Evolutionary conservation across 37 sponge, comb jelly and placozoan genomes (phyloP), one percentile per base, ranked within the genome.

Genomic region (Tethya wilhelma): DNA sequence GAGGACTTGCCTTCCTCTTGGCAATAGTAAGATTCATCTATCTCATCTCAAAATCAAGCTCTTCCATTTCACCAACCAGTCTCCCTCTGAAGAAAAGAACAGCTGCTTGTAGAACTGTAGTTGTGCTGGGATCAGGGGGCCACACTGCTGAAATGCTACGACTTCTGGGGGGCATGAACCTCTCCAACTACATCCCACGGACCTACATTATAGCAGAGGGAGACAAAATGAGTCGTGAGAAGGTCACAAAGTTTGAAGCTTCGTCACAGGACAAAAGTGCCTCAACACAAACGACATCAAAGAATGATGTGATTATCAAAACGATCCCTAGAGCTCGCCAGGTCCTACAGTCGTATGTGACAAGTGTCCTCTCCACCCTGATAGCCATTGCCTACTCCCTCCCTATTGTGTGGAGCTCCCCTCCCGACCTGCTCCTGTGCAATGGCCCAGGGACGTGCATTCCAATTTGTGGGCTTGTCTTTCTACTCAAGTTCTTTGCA

Each of bases 381-480:
- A 7, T 57, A 38, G 84, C 97, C 14, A 59, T 82, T n/a, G 38
- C 89, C 23, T 39, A 53, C 69, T 68, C 86, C 6, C 34, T 98
- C 23, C 81, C 90, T 17, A 42, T 87, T 34, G 82, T 96, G 14
- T 33, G 78, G 23, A 34, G 74, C 22, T 65, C 68, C 14, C 40
- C 79, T 64, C 99, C 99, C 23, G 92, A 96, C 37, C n/a, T 98
- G 45, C 57, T 98, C 1, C 77, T 98, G 26, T 93, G 95, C 56
- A 98, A 98, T 89, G 99, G 99, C 1, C 99, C 99, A 9, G 99
- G 99, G 1, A 96, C 99, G 14, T 98, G 99, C 53, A 89, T 98
- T 5, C 99, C 99, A 1, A 38, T 98, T 7, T 96, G 94, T 76
- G 49, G 90, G 22, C 38, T 77, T 34, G 87, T 84, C 14, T 93